Evolutionary conservation across 37 sponge, comb jelly and placozoan genomes (phyloP), one percentile per base, ranked within the genome.

Genomic region (Halisarca cf. caerulea): DNA sequence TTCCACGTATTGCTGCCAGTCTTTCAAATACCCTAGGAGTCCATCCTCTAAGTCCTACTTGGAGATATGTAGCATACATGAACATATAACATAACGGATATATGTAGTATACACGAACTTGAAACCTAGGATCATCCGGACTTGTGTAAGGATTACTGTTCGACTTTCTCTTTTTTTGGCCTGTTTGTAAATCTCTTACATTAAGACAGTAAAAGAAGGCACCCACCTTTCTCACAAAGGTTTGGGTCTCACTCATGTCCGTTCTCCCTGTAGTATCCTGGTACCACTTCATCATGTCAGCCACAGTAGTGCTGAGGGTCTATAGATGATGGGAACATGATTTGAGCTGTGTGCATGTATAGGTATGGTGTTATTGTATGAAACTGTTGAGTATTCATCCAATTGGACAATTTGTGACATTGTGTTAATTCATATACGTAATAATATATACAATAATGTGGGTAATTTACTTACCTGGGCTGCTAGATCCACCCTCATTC

Each of bases 11-110:
- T 38, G 25, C 54, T 88, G 83, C 88, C 88, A 88, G 36, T 58
- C 37, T 17, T 82, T 47, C 45, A 88, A 34, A 68, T 88, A 88
- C 45, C 66, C 54, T 28, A 88, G 41, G 25, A 89, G 85, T 2
- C 73, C 90, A n/a, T 81, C 64, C 55, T 83, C 30, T 3, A 88
- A 43, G 58, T 66, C 59, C 84, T 83, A 43, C 35, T 72, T 58
- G 27, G 7, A 30, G 17, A 28, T 62, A 15, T 62, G 30, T 62
- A 15, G 4, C 64, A 28, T 62, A 28, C 6, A 20, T 15, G 15
- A 7, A 20, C 7, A 15, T 62, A 28, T 62, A 15, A 6, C 64
- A n/a, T 30, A n/a, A n/a, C n/a, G n/a, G n/a, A n/a, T n/a, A n/a
- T n/a, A n/a, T n/a, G n/a, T n/a, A n/a, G n/a, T n/a, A n/a, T n/a